Percentiles rank a stretch among this genome's conserved stretches.
These are phyloP conservation scores for Lethocerus indicus DNA, from an alignment of 1,140 invertebrate species.

Conservation along the genomic window DNA sequence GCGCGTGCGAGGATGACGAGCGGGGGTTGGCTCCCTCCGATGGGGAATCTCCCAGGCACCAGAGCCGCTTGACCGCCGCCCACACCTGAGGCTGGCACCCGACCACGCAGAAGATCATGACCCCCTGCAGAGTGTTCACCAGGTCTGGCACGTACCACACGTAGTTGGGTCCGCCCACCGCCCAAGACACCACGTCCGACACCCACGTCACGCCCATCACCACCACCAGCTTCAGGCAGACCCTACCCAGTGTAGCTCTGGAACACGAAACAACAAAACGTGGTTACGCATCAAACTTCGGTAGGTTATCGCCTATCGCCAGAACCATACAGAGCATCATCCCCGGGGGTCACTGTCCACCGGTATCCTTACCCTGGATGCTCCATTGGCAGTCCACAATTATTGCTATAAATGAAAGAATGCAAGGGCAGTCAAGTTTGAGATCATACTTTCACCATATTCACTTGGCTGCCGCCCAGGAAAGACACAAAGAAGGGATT, in stretches of 20 bases:
- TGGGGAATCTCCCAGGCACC: conserved; percentile 34
- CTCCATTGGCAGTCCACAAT: no score
- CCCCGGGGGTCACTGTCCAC: no score
- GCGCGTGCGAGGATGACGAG: conserved; percentile 50
- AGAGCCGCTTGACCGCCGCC: conserved; percentile 43
- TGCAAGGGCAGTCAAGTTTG: no score
- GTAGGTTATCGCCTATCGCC: no score
- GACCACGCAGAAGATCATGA: conserved; percentile 78
- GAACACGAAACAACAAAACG: conserved; percentile 20
- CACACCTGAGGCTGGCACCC: conserved; percentile 65
- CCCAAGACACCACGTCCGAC: conserved; percentile 57
- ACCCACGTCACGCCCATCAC: conserved; percentile 77
- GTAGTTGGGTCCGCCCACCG: conserved; percentile 53
- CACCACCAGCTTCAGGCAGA: conserved; percentile 66
- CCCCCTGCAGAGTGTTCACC: conserved; percentile 67
- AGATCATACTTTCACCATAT: no score
- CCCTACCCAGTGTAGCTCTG: conserved; percentile 55
- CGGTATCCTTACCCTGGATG: no score
- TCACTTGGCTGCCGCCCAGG: no score
- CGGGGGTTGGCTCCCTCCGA: conserved; percentile 29
- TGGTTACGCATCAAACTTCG: no score
- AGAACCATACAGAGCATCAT: no score
- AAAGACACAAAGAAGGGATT: no score
- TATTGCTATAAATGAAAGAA: no score
- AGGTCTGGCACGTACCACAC: conserved; percentile 47